phyloP scores from a whole-genome alignment of 2,888 invertebrate species.

The Gastracanthus pulcherrimus region DNA sequence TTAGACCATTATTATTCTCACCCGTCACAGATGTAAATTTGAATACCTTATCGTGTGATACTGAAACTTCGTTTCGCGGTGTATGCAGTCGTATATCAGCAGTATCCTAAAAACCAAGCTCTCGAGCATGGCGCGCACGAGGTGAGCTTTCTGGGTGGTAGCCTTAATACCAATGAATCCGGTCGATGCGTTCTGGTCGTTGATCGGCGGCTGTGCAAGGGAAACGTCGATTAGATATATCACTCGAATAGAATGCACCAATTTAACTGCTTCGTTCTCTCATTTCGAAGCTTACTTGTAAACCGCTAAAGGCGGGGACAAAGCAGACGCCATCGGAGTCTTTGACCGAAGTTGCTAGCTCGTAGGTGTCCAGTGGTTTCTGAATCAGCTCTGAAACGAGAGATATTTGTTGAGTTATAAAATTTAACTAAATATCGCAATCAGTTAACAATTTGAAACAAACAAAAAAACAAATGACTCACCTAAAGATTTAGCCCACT shows the following conservation, averaged over 20 bases:
- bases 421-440: too few species aligned
- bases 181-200: slow-evolving; percentile 90
- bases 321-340: slow-evolving; percentile 90
- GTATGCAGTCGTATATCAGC: slow-evolving; percentile 87
- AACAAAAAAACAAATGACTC: slow-evolving; percentile 61
- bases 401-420: neutral
- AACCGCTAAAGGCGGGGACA: slow-evolving; percentile 92
- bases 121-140: slow-evolving; percentile 91
- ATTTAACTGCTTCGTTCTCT: too few species aligned
- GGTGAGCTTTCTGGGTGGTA: slow-evolving; percentile 86
- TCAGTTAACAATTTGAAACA: too few species aligned
- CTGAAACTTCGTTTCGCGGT: slow-evolving; percentile 83
- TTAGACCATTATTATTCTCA: neutral
- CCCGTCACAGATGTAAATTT: neutral
- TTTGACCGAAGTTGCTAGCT: slow-evolving; percentile 83
- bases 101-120: slow-evolving; percentile 90
- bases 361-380: slow-evolving; percentile 82
- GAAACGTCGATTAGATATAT: neutral
- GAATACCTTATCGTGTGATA: slow-evolving; percentile 82
- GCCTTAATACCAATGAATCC: slow-evolving; percentile 89
- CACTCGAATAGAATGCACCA: too few species aligned
- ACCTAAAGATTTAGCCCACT: slow-evolving; percentile 90
- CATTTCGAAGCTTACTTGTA: slow-evolving; percentile 81
- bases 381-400: slow-evolving; percentile 43
- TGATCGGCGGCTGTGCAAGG: slow-evolving; percentile 87